A percentile compares a stretch with the other conserved stretches of the same genome.
Conservation (phyloP, 2,797 vertebrate genomes). For the Diplodus sargus region DNA sequence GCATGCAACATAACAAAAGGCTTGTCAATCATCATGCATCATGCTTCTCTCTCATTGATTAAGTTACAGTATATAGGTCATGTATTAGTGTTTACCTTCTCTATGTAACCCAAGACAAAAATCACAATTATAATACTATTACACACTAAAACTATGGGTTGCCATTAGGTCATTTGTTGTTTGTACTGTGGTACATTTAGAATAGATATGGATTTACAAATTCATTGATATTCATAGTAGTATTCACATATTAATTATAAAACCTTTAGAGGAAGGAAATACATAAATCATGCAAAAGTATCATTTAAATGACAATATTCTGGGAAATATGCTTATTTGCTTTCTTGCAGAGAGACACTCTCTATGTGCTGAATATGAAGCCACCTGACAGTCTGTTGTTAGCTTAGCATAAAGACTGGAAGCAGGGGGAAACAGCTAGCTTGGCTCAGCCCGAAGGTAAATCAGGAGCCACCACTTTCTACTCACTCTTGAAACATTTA, state of each 20-base stretch:
- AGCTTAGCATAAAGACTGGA: constrained; percentile 17
- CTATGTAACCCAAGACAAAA: not conserved
- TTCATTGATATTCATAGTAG: no score
- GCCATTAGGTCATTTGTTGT: not conserved
- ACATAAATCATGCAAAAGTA: not conserved
- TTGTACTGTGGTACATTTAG: not conserved
- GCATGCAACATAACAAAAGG: constrained; percentile 77
- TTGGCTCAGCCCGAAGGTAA: not conserved
- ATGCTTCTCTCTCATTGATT: constrained; percentile 48
- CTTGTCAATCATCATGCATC: constrained; percentile 73
- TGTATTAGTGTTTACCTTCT: constrained; percentile 46
- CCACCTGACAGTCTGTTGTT: not conserved
- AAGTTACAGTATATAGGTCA: constrained; percentile 4
- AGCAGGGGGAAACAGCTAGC: not conserved
- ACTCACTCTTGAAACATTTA: no score
- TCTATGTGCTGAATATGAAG: not conserved
- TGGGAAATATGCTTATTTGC: not conserved
- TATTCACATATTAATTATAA: not conserved
- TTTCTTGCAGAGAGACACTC: not conserved
- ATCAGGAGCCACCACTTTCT: not conserved
- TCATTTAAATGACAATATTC: not conserved
- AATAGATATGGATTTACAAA: no score
- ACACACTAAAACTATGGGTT: constrained; percentile 15
- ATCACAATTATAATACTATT: not conserved
- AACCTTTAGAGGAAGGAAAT: not conserved